These are phyloP conservation scores for Leptinotarsa texana DNA, from an alignment of 1,140 invertebrate genomes.

Conservation along the genomic window DNA sequence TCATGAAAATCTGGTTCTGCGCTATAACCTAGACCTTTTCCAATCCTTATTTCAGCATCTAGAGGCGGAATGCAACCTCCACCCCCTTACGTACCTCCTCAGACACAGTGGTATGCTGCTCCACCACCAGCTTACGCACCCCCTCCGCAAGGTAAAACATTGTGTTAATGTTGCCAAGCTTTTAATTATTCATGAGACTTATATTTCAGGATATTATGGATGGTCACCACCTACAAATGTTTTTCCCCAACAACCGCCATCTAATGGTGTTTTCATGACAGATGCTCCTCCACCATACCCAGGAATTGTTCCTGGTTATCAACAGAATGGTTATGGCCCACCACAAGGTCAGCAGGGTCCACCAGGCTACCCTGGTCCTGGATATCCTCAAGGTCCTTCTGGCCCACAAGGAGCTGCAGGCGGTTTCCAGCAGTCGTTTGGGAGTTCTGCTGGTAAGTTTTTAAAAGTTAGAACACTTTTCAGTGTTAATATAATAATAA, in stretches of 20 bases:
- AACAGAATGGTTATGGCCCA: constrained; percentile 42
- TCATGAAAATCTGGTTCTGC: neutral
- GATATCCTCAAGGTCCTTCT: constrained; percentile 47
- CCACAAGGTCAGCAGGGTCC: constrained; percentile 40
- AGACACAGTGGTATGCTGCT: constrained; percentile 83
- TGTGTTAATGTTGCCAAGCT: too few relatives aligned
- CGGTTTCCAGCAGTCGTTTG: constrained; percentile 40
- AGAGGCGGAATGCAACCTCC: constrained; percentile 65
- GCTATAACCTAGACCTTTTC: neutral
- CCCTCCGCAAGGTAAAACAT: constrained; percentile 59
- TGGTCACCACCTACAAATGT: constrained; percentile 85
- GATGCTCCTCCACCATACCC: constrained; percentile 95
- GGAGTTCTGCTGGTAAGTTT: constrained; percentile 14
- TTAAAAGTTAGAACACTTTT: neutral
- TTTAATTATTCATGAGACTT: too few relatives aligned
- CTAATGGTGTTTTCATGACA: constrained; percentile 87
- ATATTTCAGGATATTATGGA: constrained; percentile 77
- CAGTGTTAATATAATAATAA: neutral
- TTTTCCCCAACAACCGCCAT: constrained; percentile 69
- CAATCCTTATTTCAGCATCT: constrained; percentile 36
- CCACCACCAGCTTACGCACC: constrained; percentile 88
- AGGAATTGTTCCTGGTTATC: constrained; percentile 64
- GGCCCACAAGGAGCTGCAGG: constrained; percentile 43
- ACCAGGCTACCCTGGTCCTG: constrained; percentile 44
- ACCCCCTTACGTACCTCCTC: constrained; percentile 82